Conservation (phyloP, 2,888 invertebrate species). For the Eilema depressum region DNA sequence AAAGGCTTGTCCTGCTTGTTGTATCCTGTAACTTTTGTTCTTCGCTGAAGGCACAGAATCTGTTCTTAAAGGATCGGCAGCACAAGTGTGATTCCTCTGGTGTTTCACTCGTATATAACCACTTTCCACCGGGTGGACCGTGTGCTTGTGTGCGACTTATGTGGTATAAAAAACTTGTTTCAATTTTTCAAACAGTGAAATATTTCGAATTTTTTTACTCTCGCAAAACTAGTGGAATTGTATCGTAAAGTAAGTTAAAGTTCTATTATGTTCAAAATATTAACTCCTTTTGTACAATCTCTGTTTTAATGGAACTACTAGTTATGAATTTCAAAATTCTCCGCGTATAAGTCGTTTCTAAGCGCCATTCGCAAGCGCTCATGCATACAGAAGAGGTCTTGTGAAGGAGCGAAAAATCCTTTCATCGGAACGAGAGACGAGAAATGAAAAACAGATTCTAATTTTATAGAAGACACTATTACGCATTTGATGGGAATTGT, state of each 20-base stretch:
- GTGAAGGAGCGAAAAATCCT: conserved; percentile 33
- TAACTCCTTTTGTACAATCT: conserved; percentile 13
- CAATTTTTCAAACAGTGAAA: neutral
- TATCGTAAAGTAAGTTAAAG: neutral
- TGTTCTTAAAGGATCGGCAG: no score
- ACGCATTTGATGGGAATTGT: conserved; percentile 24
- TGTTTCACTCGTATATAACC: no score
- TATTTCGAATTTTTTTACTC: neutral
- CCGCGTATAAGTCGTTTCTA: conserved; percentile 29
- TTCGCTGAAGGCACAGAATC: no score
- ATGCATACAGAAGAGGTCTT: conserved; percentile 47
- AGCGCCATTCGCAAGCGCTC: conserved; percentile 31
- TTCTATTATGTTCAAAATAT: conserved; percentile 2
- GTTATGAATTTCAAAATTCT: conserved; percentile 37
- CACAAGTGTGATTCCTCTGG: no score
- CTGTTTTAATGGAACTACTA: conserved; percentile 16
- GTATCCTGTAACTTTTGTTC: no score
- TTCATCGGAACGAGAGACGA: conserved; percentile 30
- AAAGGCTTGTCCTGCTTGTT: no score
- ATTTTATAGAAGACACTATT: conserved; percentile 26
- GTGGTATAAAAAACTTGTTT: no score
- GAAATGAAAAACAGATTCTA: conserved; percentile 32
- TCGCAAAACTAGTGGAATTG: neutral
- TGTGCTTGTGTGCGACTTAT: no score
- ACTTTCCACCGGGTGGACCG: no score